Conservation (phyloP, 2,888 invertebrate genomes). For the Miltochrista miniata region DNA sequence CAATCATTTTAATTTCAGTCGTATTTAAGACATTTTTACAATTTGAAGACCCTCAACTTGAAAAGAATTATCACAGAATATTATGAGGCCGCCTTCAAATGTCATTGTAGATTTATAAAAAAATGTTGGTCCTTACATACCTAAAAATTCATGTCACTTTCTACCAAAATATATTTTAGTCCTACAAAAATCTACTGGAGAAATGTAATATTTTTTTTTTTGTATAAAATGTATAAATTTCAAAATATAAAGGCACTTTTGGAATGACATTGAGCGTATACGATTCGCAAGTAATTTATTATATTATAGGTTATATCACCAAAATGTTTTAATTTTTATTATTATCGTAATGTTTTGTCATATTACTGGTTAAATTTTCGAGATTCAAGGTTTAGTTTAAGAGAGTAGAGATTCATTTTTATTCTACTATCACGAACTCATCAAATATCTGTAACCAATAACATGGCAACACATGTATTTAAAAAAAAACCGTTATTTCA, state of each 20-base stretch:
- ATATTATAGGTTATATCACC: conserved; percentile 47
- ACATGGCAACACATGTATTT: conserved; percentile 69
- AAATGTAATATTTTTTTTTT: conserved; percentile 27
- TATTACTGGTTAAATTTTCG: conserved; percentile 45
- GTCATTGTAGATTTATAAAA: conserved; percentile 29
- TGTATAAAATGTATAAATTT: conserved; percentile 33
- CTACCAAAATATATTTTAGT: conserved; percentile 43
- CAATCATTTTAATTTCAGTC: conserved; percentile 46
- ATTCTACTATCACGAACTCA: conserved; percentile 66
- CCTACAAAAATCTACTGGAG: conserved; percentile 48
- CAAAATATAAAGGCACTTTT: conserved; percentile 62
- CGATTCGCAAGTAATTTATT: conserved; percentile 42
- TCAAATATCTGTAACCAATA: conserved; percentile 69
- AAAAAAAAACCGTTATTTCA: conserved; percentile 47
- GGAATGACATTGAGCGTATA: conserved; percentile 77
- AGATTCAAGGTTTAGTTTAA: conserved; percentile 50
- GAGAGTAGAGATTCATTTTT: conserved; percentile 39
- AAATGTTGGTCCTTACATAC: conserved; percentile 30
- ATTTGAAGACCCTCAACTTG: conserved; percentile 80
- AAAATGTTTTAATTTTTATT: conserved; percentile 36
- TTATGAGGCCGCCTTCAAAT: conserved; percentile 78
- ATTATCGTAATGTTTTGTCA: conserved; percentile 35
- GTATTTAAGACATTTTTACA: conserved; percentile 35
- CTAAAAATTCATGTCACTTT: conserved; percentile 31
- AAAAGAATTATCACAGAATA: conserved; percentile 82